phyloP scores from a whole-genome alignment of 2,797 vertebrate genomes.

The Rhodeus uyekii region DNA sequence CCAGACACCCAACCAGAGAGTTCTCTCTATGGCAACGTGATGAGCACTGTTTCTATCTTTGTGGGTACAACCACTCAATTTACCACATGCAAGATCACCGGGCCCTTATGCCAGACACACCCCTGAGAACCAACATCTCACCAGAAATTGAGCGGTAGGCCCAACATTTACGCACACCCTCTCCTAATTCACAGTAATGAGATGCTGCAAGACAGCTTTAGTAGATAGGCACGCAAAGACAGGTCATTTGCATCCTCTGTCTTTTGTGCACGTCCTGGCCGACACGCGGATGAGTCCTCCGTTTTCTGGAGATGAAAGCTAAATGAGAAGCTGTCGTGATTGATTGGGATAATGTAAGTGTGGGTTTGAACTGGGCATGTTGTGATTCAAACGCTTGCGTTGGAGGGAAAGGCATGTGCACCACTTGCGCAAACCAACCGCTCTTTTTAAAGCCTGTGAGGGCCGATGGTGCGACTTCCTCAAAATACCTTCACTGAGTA shows the following conservation, averaged over 20 bases:
- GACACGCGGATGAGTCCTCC: slow-evolving; percentile 65
- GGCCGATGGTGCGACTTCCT: slow-evolving; percentile 48
- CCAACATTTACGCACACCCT: slow-evolving; percentile 70
- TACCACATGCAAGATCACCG: slow-evolving; percentile 70
- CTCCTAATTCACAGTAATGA: slow-evolving; percentile 78
- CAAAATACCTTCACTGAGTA: slow-evolving; percentile 48
- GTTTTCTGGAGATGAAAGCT: slow-evolving; percentile 42
- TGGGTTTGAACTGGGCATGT: slow-evolving; percentile 51
- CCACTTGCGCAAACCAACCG: slow-evolving; percentile 31
- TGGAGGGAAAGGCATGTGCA: slow-evolving; percentile 44
- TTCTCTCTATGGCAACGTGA: slow-evolving; percentile 38
- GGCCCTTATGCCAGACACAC: slow-evolving; percentile 67
- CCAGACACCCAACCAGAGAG: slow-evolving; percentile 53
- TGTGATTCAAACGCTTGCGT: slow-evolving; percentile 47
- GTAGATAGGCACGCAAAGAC: slow-evolving; percentile 69
- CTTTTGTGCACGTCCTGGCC: slow-evolving; percentile 57
- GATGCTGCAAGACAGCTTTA: slow-evolving; percentile 75
- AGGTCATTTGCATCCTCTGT: slow-evolving; percentile 70
- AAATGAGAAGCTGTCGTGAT: slow-evolving; percentile 53
- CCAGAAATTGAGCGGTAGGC: slow-evolving; percentile 73
- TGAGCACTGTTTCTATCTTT: slow-evolving; percentile 50
- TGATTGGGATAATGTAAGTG: slow-evolving; percentile 49
- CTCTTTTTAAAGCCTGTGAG: slow-evolving; percentile 20
- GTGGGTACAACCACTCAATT: slow-evolving; percentile 67
- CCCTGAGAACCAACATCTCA: slow-evolving; percentile 65